phyloP scores from a whole-genome alignment of 1,140 invertebrate species.

The Magallana angulata region DNA sequence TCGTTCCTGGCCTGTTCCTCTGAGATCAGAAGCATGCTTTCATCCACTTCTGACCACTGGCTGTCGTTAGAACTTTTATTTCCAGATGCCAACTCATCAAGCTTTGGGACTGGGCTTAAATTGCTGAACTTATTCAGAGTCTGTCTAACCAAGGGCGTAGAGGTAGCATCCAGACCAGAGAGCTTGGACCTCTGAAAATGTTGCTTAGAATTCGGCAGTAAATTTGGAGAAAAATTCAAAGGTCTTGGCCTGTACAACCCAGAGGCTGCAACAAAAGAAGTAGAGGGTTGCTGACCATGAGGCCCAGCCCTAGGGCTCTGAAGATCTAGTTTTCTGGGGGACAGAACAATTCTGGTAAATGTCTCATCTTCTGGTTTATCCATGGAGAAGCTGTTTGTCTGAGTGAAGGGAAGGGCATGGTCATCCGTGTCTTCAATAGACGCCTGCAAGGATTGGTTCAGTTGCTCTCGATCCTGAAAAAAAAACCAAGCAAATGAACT shows the following conservation, averaged over 20 bases:
- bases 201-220: background rate
- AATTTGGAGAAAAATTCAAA: background rate
- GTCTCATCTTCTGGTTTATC: conserved; percentile 3
- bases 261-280: background rate
- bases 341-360: background rate
- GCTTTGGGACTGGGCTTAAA: background rate
- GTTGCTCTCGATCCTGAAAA: background rate
- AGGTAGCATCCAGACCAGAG: background rate
- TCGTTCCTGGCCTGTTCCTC: conserved; percentile 8
- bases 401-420: conserved; percentile 26
- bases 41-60: conserved; percentile 61
- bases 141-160: background rate
- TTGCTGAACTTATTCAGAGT: background rate
- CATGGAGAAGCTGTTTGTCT: conserved; percentile 26
- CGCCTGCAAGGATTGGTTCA: background rate
- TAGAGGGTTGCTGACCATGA: background rate
- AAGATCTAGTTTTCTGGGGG: background rate
- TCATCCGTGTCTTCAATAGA: background rate
- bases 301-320: background rate
- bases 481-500: background rate
- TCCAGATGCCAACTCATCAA: background rate
- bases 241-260: background rate
- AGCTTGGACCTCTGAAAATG: background rate
- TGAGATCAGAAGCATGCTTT: conserved; percentile 32
- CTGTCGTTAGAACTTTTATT: conserved; percentile 23